phyloP scores from a whole-genome alignment of 37 sponge, comb jelly and placozoan species.

The Hormiphora californensis region DNA sequence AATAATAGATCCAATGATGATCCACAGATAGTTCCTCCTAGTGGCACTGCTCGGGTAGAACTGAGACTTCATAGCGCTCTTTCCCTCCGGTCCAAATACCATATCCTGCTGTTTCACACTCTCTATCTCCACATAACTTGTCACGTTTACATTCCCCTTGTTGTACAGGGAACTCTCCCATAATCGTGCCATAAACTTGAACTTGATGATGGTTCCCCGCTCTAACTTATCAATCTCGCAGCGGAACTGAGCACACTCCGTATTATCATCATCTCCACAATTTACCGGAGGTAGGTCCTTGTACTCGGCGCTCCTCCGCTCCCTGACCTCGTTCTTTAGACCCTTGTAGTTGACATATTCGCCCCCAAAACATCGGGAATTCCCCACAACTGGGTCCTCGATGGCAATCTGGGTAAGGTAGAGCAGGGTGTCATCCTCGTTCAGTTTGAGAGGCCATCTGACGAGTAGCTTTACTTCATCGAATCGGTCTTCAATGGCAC shows the following conservation, averaged over 20 bases:
- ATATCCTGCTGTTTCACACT: neutral
- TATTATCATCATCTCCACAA: neutral
- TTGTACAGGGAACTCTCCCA: neutral
- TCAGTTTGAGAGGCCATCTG: neutral
- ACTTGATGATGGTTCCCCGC: neutral
- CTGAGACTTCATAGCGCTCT: conserved; percentile 27
- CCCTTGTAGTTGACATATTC: too few species aligned
- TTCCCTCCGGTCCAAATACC: conserved; percentile 2
- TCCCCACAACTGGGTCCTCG: neutral
- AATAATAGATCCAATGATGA: conserved; percentile 2
- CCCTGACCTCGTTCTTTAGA: neutral
- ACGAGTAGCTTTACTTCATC: neutral
- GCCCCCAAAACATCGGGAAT: neutral
- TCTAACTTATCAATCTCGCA: neutral
- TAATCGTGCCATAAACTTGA: neutral
- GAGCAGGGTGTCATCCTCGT: neutral
- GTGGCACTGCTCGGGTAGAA: neutral
- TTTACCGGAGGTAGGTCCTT: neutral
- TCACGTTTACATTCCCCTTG: neutral
- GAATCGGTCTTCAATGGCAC: neutral
- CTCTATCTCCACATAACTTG: neutral
- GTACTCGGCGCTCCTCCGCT: neutral
- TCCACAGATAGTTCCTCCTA: conserved; percentile 5
- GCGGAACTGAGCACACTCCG: neutral
- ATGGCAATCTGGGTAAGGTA: neutral